A percentile compares a stretch with the other conserved stretches of the same genome.
Conservation (phyloP, 2,113 vertebrate genomes). For the Scatophagus argus region DNA sequence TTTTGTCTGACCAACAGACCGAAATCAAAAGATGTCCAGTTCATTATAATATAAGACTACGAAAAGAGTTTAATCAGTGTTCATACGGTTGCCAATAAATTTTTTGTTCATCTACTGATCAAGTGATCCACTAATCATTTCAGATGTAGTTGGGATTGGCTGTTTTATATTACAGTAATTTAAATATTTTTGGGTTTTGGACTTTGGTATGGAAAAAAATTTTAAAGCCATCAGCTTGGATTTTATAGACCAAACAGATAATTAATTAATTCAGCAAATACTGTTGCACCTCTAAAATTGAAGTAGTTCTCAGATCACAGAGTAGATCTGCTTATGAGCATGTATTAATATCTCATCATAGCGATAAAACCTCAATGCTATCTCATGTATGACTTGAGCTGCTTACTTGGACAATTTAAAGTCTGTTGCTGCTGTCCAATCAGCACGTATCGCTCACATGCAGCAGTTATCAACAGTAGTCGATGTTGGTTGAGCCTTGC, state of each 20-base stretch:
- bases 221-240: neutral
- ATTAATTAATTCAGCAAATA: neutral
- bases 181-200: too few species aligned
- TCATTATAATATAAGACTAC: neutral
- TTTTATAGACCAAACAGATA: neutral
- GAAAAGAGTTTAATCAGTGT: neutral
- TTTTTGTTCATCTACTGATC: neutral
- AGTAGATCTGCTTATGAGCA: neutral
- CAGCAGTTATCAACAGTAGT: neutral
- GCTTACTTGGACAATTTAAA: neutral
- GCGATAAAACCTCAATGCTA: neutral
- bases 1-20: neutral
- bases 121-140: neutral
- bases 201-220: neutral
- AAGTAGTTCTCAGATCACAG: neutral
- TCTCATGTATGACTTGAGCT: neutral
- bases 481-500: constrained; percentile 8
- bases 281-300: neutral
- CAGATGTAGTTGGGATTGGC: neutral
- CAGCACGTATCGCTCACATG: constrained; percentile 8
- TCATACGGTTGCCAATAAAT: too few species aligned
- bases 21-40: neutral
- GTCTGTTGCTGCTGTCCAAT: constrained; percentile 12
- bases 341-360: neutral
- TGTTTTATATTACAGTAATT: neutral